A percentile compares a stretch with the other conserved stretches of the same genome.
Conservation (phyloP, 37 sponge, comb jelly and placozoan species). For the Theonella swinhoei region DNA sequence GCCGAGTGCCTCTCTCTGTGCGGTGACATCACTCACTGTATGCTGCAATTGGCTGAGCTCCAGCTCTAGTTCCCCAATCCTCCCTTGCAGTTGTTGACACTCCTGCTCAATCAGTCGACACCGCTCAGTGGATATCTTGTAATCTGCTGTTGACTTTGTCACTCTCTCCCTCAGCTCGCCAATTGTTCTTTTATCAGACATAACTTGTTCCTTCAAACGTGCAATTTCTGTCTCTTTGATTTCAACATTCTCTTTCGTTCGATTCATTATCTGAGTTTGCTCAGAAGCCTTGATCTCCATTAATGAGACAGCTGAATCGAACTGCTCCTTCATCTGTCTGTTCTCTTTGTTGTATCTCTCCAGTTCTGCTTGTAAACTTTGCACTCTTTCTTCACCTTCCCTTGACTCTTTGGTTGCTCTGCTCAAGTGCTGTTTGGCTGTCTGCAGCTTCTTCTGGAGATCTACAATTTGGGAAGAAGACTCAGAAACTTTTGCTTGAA, state of each 20-base stretch:
- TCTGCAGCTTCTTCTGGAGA: slow-evolving; percentile 27
- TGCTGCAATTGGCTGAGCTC: slow-evolving; percentile 7
- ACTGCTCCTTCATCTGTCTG: slow-evolving; percentile 61
- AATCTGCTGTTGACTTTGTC: slow-evolving; percentile 34
- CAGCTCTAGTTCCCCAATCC: not conserved
- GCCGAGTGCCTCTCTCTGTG: slow-evolving; percentile 30
- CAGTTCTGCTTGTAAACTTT: slow-evolving; percentile 40
- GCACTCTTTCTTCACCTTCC: not conserved
- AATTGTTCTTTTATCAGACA: slow-evolving; percentile 9
- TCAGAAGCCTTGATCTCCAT: slow-evolving; percentile 35
- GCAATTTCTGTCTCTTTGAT: slow-evolving; percentile 11
- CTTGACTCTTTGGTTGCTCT: slow-evolving; percentile 1
- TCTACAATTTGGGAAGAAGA: not conserved
- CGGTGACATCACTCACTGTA: not conserved
- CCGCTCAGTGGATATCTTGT: slow-evolving; percentile 23
- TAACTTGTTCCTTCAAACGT: slow-evolving; percentile 35
- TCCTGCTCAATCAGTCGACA: slow-evolving; percentile 43
- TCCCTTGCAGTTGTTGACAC: slow-evolving; percentile 7
- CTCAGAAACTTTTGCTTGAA: slow-evolving; percentile 4
- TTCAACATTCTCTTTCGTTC: not conserved
- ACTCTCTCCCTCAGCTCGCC: slow-evolving; percentile 28
- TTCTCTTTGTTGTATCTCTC: slow-evolving; percentile 28
- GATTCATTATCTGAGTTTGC: slow-evolving; percentile 1
- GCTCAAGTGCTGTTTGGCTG: slow-evolving; percentile 1
- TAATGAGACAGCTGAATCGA: slow-evolving; percentile 57